Conservation (phyloP, 2,797 vertebrate species). For the Phyllotis vaccarum region DNA sequence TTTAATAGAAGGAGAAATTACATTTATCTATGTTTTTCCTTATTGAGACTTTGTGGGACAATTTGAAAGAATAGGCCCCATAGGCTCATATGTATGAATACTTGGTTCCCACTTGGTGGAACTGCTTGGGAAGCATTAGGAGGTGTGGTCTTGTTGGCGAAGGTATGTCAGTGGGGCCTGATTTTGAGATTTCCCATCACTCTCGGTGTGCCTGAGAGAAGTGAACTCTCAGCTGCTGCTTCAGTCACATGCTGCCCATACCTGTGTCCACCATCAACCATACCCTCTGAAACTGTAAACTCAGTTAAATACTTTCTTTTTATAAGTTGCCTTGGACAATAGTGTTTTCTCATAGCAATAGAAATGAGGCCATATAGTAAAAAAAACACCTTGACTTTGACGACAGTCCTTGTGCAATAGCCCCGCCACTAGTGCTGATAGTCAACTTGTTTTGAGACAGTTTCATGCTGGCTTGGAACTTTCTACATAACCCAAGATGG, state of each 20-base stretch:
- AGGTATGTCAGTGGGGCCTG: background rate
- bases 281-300: background rate
- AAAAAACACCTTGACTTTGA: background rate
- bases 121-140: background rate
- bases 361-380: background rate
- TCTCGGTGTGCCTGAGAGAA: background rate
- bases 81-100: background rate
- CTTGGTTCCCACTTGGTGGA: background rate
- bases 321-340: background rate
- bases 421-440: background rate
- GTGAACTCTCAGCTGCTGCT: background rate
- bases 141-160: background rate
- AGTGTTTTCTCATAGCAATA: background rate
- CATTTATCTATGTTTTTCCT: background rate
- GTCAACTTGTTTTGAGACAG: background rate
- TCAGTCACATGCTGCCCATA: too few species aligned
- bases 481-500: background rate
- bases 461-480: background rate
- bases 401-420: constrained; percentile 19
- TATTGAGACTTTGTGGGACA: background rate
- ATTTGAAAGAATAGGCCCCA: background rate
- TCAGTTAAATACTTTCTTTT: background rate
- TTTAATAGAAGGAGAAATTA: background rate
- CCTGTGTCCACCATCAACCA: background rate
- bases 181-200: background rate